Base-by-base conservation (phyloP, 2,888 invertebrate genomes). In the Acrobasis consociella region DNA sequence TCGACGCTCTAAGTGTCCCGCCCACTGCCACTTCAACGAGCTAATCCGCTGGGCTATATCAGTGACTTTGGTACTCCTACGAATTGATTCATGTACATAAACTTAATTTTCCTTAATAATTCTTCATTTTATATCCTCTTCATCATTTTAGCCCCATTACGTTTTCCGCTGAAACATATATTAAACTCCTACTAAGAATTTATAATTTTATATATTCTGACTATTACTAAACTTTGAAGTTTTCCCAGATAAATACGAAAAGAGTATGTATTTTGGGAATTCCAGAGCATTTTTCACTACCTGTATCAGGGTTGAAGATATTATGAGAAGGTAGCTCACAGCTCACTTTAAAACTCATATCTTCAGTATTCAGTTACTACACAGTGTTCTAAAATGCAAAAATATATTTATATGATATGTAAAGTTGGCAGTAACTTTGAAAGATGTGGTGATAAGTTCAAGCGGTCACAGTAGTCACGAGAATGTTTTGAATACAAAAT, bases 361-460 rank as follows among this genome's bases (percentile, higher is more conserved):
- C 22, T 56, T 56, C 55, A 15, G 55, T 56, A 56, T 56, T 56
- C 56, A 17, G 56, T 56, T 17, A 56, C 15, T 2, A 9, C 38
- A 16, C 42, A 9, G 13, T 39, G 42, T 42, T 56, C 42, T 46
- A 46, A 42, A 56, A 56, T 56, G 56, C 56, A 46, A 56, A 42
- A 56, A 56, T 56, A 56, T 56, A 56, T 56, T 56, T 56, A 42
- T 56, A 56, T 56, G 13, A 56, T 56, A 56, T 56, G 56, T 56
- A 56, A 56, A 56, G 56, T 56, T 42, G 42, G 56, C 56, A 42
- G 56, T 56, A 56, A 56, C 42, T 56, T 56, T 56, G 42, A 56
- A 56, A 56, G 56, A 56, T 56, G 56, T 39, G 56, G 56, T 42
- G 56, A 56, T 56, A 56, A 56, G 56, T 56, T 56, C 56, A 56